These are phyloP conservation scores for Archocentrus centrarchus DNA, from an alignment of 2,113 vertebrate genomes.

Conservation along the genomic window DNA sequence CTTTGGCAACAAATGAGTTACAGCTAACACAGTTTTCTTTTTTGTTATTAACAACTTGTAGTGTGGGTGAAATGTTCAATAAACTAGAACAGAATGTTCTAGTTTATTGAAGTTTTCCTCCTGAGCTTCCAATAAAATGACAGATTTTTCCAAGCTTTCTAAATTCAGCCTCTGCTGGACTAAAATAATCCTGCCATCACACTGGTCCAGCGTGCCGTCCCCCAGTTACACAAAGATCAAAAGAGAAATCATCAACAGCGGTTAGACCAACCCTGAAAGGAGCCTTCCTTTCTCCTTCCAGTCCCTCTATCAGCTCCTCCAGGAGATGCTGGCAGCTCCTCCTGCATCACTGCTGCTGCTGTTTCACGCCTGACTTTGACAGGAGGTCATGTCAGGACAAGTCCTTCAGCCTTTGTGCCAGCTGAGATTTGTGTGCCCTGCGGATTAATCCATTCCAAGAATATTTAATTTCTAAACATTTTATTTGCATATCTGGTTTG, in stretches of 20 bases:
- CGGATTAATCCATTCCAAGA: not conserved
- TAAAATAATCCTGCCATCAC: not conserved
- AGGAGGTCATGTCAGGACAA: constrained; percentile 4
- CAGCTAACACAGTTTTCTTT: too few relatives aligned
- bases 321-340: not conserved
- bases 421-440: not conserved
- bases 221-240: not conserved
- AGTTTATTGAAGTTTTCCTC: too few relatives aligned
- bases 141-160: not conserved
- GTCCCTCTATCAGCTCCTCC: not conserved
- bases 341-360: not conserved
- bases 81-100: too few relatives aligned
- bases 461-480: not conserved
- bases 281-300: not conserved
- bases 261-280: not conserved
- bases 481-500: not conserved
- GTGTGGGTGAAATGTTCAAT: too few relatives aligned
- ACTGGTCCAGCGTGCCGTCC: not conserved
- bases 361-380: not conserved
- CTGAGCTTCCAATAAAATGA: not conserved
- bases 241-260: not conserved
- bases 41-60: too few relatives aligned
- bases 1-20: too few relatives aligned
- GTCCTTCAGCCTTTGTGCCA: not conserved
- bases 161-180: not conserved